A percentile compares a stretch with the other conserved stretches of the same genome.
Conservation (phyloP, 2,797 vertebrate genomes). For the Hipposideros larvatus region DNA sequence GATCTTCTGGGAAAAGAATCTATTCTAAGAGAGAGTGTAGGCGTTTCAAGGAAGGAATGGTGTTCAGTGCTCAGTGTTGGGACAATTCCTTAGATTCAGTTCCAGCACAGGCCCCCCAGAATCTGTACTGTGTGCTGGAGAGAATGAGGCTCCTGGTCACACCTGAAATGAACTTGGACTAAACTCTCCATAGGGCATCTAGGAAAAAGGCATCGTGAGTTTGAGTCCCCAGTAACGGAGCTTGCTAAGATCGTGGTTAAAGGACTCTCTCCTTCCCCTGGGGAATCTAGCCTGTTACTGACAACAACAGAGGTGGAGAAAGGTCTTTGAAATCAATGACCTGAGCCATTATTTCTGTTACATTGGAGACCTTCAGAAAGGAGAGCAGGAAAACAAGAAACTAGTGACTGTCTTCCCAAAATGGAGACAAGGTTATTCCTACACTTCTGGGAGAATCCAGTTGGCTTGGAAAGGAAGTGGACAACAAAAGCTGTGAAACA, state of each 20-base stretch:
- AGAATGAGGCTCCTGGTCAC: not conserved
- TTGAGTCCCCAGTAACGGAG: not conserved
- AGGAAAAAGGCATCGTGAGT: not conserved
- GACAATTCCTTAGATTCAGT: not conserved
- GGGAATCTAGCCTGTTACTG: not conserved
- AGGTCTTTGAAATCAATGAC: not conserved
- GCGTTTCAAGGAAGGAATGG: not conserved
- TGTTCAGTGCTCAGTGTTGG: not conserved
- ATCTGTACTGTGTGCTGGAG: not conserved
- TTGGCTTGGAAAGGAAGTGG: not conserved
- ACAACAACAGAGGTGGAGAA: not conserved
- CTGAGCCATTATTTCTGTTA: not conserved
- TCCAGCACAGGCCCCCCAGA: rapidly evolving
- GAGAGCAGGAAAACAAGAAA: not conserved
- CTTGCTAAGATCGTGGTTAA: not conserved
- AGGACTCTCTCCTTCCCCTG: not conserved
- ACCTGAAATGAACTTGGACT: not conserved
- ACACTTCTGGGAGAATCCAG: not conserved
- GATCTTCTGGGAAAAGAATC: not conserved
- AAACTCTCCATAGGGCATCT: not conserved
- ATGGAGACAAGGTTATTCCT: not conserved
- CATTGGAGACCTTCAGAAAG: not conserved
- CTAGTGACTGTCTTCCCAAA: not conserved
- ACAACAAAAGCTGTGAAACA: not conserved
- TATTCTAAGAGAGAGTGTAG: not conserved